Conservation (phyloP, 2,888 invertebrate species). For the Melanophora roralis region DNA sequence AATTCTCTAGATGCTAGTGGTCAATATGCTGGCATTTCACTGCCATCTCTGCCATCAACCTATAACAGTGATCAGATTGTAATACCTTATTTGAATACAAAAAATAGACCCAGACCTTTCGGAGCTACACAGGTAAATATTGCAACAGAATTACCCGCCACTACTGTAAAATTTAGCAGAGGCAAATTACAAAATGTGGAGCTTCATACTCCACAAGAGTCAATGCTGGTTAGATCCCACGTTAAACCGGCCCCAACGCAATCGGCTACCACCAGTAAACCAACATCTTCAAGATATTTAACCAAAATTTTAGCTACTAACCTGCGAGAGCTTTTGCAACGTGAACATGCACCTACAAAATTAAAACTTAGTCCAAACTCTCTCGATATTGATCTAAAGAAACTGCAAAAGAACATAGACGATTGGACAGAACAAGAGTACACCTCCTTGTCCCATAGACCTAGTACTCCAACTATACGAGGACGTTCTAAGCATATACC, state of each 20-base stretch:
- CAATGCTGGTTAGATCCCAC: conserved; percentile 75
- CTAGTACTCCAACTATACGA: conserved; percentile 80
- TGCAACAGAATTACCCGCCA: conserved; percentile 63
- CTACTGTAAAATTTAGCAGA: conserved; percentile 72
- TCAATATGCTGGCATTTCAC: conserved; percentile 72
- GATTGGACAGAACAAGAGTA: conserved; percentile 90
- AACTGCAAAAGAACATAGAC: conserved; percentile 89
- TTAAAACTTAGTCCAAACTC: conserved; percentile 62
- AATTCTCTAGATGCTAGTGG: conserved; percentile 75
- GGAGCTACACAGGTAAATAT: conserved; percentile 70
- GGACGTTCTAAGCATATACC: conserved; percentile 87
- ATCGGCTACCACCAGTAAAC: conserved; percentile 65
- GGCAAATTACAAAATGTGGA: conserved; percentile 73
- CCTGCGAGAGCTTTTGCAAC: conserved; percentile 78
- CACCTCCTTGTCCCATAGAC: conserved; percentile 79
- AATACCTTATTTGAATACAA: conserved; percentile 85
- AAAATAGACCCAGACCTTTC: conserved; percentile 79
- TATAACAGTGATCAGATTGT: conserved; percentile 81
- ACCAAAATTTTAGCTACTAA: conserved; percentile 78
- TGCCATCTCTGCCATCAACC: conserved; percentile 67
- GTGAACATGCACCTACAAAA: conserved; percentile 74
- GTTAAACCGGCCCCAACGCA: conserved; percentile 70
- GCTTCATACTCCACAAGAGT: conserved; percentile 78
- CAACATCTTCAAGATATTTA: conserved; percentile 73
- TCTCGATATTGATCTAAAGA: conserved; percentile 81